Conservation (phyloP, 2,113 vertebrate genomes). For the Rhinichthys klamathensis region DNA sequence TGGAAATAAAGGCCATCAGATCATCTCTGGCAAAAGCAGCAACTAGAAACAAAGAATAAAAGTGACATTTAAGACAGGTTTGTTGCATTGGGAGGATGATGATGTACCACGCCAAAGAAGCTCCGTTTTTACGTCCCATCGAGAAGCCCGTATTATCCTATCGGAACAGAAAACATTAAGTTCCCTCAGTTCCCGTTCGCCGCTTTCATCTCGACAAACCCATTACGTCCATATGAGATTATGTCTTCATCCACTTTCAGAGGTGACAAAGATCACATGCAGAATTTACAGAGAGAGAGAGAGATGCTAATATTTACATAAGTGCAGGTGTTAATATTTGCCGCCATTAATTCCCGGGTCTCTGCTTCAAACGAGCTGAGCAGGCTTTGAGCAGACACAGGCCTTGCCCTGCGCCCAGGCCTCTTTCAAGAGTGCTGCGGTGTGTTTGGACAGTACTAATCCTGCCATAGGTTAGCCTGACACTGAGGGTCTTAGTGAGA, state of each 20-base stretch:
- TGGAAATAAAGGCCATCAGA: conserved; percentile 46
- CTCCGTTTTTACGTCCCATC: background rate
- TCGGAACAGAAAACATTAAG: background rate
- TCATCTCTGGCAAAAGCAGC: conserved; percentile 30
- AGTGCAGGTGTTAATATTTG: conserved; percentile 63
- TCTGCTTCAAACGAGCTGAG: conserved; percentile 26
- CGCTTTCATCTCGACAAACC: conserved; percentile 24
- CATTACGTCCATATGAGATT: background rate
- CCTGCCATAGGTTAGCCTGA: conserved; percentile 56
- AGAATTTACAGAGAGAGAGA: conserved; percentile 34
- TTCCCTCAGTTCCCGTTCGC: background rate
- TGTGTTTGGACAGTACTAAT: conserved; percentile 59
- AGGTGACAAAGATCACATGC: conserved; percentile 38
- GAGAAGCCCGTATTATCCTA: conserved; percentile 4
- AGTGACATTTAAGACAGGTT: conserved; percentile 41
- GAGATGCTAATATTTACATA: conserved; percentile 58
- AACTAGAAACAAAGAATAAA: conserved; percentile 39
- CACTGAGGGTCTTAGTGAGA: conserved; percentile 37
- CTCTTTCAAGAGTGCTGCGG: conserved; percentile 49
- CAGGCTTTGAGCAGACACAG: conserved; percentile 42
- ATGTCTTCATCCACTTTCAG: conserved; percentile 48
- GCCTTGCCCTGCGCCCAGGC: conserved; percentile 40
- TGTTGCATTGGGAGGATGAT: conserved; percentile 37
- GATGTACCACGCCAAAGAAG: background rate
- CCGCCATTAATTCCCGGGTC: conserved; percentile 47